phyloP scores from a whole-genome alignment of 1,140 invertebrate species.

The Formica exsecta region DNA sequence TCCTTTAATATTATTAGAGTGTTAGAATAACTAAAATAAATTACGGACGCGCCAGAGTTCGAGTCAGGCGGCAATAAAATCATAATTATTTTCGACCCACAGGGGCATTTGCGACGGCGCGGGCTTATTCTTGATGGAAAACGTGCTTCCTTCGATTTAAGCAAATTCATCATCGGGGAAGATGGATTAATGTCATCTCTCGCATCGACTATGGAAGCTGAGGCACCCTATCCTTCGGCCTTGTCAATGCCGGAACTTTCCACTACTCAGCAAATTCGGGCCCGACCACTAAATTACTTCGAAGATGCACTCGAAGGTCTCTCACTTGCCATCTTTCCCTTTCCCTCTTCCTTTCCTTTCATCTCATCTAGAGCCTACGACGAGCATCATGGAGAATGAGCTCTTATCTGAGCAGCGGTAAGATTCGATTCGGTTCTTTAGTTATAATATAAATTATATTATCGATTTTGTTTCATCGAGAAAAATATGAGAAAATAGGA shows the following conservation, averaged over 20 bases:
- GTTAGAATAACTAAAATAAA: conserved; percentile 23
- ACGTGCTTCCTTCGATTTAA: conserved; percentile 22
- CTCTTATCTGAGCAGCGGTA: not conserved
- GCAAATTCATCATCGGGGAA: conserved; percentile 70
- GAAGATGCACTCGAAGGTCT: conserved; percentile 68
- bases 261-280: conserved; percentile 64
- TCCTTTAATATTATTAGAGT: not conserved
- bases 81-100: conserved; percentile 64
- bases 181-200: conserved; percentile 74
- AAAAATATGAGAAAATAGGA: conserved; percentile 4
- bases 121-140: conserved; percentile 47
- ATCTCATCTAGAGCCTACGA: not conserved
- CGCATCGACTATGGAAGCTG: conserved; percentile 17
- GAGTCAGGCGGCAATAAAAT: not conserved
- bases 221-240: conserved; percentile 53
- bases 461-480: conserved; percentile 15
- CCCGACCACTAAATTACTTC: conserved; percentile 72
- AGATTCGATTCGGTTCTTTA: not conserved
- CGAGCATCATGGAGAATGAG: not conserved
- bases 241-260: conserved; percentile 72
- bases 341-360: not conserved
- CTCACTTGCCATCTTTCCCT: not conserved
- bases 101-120: not conserved
- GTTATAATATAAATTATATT: conserved; percentile 12
- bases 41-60: conserved; percentile 5